Base-by-base conservation (phyloP, 2,888 invertebrate species). In the Pammene aurita region DNA sequence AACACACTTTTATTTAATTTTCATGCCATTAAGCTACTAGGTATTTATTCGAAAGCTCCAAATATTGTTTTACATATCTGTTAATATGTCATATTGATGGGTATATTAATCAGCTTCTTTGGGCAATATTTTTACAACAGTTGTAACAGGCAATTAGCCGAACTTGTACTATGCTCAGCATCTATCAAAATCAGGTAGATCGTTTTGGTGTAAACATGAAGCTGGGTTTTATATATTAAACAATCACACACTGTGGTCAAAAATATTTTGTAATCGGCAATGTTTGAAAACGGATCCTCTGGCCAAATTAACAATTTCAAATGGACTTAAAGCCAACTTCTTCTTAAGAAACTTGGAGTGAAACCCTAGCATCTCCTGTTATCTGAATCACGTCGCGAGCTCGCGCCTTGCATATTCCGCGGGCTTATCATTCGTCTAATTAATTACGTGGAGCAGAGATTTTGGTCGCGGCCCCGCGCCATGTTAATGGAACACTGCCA, bases 381-480 rank as follows among this genome's bases (percentile, higher is more conserved):
- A 90, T 91, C 91, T 79, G 78, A 84, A 85, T 87, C 90, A 89
- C 91, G 91, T 90, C 82, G 76, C 69, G 56, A 74, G 84, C 83
- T 84, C 88, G 86, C 88, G 90, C 80, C 90, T 86, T 88, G 91
- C 91, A 91, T 90, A 90, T 90, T 90, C 90, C 89, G 80, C 81
- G 87, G 87, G 86, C 90, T 91, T 91, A 91, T 91, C 91, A 89
- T 90, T 87, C 87, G 84, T 46, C 52, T 66, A 89, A 90, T 89
- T 91, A 91, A 91, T 90, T 86, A 85, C 81, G 72, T 58, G 72
- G 76, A 81, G 81, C 83, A 84, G 80, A 82, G 79, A 79, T 75
- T 69, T 74, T 70, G 61, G 46, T 54, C 52, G 58, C 44, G 58
- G 34, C 38, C 16, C 67, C 16, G 7, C 14, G 48, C 48, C 57